Base-by-base conservation (phyloP, 2,888 invertebrate species). In the Tetragonula carbonaria region DNA sequence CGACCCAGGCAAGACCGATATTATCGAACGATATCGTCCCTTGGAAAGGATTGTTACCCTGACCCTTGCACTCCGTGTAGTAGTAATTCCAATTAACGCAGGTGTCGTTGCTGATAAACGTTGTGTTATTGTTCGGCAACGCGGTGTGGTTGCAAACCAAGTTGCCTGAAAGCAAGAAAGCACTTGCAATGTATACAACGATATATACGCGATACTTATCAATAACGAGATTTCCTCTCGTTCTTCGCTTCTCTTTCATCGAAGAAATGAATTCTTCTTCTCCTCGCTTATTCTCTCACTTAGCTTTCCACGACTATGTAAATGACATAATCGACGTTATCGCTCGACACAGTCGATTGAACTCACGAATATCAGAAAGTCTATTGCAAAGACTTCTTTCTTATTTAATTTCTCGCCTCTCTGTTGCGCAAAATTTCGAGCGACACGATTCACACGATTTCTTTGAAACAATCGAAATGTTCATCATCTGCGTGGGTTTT, bases 11-110 rank as follows among this genome's bases (percentile, higher is more conserved):
- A 92, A 99, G 97, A 88, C 99, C 99, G 93, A 99, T 99, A 95
- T 99, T 99, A 95, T 99, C 99, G 95, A 99, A 99, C 63, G 99
- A 99, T 93, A 99, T 99, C 80, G 99, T 99, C 85, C 99, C 99
- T 95, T 98, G 98, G 95, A 99, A 99, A 21, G 99, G 99, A 95
- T 99, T 99, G 92, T 97, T 96, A 77, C 98, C 98, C 90, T 98
- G 97, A 87, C 98, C 97, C 85, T 97, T 97, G 95, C 99, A 99
- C 93, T 97, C 97, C 74, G 98, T 98, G 95, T 99, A 99, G 95
- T 99, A 99, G 95, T 98, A 97, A 95, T 99, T 99, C 99, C 99
- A 99, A 95, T 99, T 98, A 91, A 99, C 98, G 95, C 99, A 99
- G 65, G 97, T 97, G 65, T 94, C 95, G 93, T 97, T 97, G 80